Base-by-base conservation (phyloP, 1,140 invertebrate species). In the Zaprionus capensis region DNA sequence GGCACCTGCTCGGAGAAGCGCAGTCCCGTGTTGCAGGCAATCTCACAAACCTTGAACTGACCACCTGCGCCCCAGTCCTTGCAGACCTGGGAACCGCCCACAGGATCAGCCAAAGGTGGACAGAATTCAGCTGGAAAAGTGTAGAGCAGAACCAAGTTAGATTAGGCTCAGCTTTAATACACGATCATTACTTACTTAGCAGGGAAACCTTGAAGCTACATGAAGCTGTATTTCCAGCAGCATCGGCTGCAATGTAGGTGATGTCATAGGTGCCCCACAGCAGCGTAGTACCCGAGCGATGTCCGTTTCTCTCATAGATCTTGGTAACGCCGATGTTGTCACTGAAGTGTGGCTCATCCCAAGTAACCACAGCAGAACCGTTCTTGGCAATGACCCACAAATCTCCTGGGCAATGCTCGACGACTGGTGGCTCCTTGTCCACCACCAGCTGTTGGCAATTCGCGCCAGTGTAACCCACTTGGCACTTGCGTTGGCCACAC, bases 141-240 rank as follows among this genome's bases (percentile, higher is more conserved):
- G 14, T 11, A 28, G 6, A 17, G n/a, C 20, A 5, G 5, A 15
- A 6, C 12, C 11, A 20, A 31, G 20, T 70, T 55, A 55, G 17
- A 31, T 2, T 2, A 24, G 5, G n/a, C 4, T 51, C 1, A 62
- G 36, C 31, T 1, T 17, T 4, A 17, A 0, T 2, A 1, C 0
- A 1, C 0, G 1, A 17, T 4, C 9, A 12, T 4, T 0, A 95
- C 96, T 95, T 94, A 98, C 97, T 95, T 41, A 98, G 92, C 17
- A 99, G 95, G 68, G 98, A 98, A 64, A 99, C 97, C 92, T 97
- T 98, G 93, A 99, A 99, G 63, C 95, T 96, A 92, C 99, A 99
- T 17, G 95, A 96, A 2, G 97, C 98, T 26, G 97, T 95, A 87
- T 99, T 99, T 70, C 97, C 97, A 57, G 96, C 96, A 59, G 96